These are phyloP conservation scores for Creontiades dilutus DNA, from an alignment of 2,888 invertebrate genomes.

Conservation along the genomic window DNA sequence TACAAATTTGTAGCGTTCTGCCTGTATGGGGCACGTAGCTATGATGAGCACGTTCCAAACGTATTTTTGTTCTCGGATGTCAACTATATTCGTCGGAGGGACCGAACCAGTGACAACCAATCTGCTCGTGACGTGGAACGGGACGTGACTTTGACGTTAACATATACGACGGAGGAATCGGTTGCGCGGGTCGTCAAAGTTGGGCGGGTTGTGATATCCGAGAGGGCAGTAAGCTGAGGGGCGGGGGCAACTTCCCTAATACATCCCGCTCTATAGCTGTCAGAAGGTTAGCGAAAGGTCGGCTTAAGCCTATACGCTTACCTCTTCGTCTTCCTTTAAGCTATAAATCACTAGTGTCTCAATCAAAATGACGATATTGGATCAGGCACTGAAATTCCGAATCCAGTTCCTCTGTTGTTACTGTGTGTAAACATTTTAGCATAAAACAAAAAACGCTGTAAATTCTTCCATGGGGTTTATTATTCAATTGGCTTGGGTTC, in stretches of 20 bases:
- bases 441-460: no score
- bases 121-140: slow-evolving; percentile 16
- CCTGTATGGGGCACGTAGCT: no score
- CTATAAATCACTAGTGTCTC: background rate
- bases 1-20: no score
- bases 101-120: background rate
- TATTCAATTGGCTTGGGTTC: no score
- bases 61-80: background rate
- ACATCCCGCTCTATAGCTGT: slow-evolving; percentile 22
- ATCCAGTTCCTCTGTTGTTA: background rate
- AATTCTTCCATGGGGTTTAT: no score
- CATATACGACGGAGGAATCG: background rate
- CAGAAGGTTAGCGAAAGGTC: slow-evolving; percentile 25
- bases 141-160: slow-evolving; percentile 16
- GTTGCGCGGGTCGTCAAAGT: background rate
- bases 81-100: background rate
- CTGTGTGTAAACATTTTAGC: no score
- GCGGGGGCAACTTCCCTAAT: background rate
- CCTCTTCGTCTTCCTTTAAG: background rate
- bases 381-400: background rate
- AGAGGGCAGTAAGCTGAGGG: background rate
- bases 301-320: background rate
- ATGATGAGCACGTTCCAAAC: background rate
- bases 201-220: slow-evolving; percentile 1
- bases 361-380: background rate